phyloP scores from a whole-genome alignment of 2,888 invertebrate genomes.

The Plagiodera versicolora region DNA sequence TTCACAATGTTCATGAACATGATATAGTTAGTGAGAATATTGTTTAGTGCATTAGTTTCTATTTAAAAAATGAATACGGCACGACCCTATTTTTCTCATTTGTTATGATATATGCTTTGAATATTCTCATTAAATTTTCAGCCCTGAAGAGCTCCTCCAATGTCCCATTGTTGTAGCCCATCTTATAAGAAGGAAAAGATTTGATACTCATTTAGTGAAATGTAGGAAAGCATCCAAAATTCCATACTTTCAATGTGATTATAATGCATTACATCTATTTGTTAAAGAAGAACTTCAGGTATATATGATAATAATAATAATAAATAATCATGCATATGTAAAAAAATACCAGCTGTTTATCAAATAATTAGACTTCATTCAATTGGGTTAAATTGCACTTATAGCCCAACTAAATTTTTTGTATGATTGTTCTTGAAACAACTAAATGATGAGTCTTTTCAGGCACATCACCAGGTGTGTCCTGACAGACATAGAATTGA shows the following conservation, averaged over 20 bases:
- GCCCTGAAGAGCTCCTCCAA: conserved; percentile 50
- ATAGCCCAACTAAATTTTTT: neutral
- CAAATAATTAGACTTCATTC: no score
- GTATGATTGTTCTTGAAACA: no score
- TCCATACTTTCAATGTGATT: conserved; percentile 61
- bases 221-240: conserved; percentile 58
- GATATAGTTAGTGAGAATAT: no score
- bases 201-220: conserved; percentile 62
- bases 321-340: neutral
- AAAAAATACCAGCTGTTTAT: no score
- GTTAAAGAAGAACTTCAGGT: conserved; percentile 57
- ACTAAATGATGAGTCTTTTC: no score
- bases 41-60: no score
- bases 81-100: no score
- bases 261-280: conserved; percentile 54
- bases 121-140: conserved; percentile 19
- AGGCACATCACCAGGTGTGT: conserved; percentile 43
- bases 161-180: conserved; percentile 64
- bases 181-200: conserved; percentile 57
- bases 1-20: no score
- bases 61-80: no score
- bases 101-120: no score
- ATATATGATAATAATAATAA: conserved; percentile 32
- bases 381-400: no score
- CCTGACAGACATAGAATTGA: conserved; percentile 37